A percentile compares a stretch with the other conserved stretches of the same genome.
phyloP scores from a whole-genome alignment of 2,113 vertebrate genomes.

The Cygnus buccinator region DNA sequence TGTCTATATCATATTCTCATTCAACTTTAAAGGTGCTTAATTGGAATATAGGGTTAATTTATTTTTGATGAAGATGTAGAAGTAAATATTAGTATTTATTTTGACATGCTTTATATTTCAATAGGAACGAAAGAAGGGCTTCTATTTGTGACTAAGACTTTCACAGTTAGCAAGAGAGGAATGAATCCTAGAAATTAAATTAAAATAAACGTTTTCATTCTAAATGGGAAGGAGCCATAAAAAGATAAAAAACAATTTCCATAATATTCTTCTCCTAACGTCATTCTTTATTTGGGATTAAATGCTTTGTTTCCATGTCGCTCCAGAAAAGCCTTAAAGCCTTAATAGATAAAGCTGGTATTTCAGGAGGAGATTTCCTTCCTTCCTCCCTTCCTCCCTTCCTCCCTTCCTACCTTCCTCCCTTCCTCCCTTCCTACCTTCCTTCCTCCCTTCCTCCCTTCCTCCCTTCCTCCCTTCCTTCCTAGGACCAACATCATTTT shows the following conservation, averaged over 20 bases:
- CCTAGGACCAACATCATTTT: neutral
- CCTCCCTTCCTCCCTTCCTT: too few species aligned
- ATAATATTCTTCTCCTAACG: neutral
- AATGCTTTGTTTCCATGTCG: neutral
- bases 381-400: neutral
- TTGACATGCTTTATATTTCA: neutral
- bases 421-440: rapidly evolving
- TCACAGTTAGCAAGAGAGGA: neutral
- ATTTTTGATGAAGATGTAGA: neutral
- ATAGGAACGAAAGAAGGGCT: neutral
- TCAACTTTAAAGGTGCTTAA: neutral
- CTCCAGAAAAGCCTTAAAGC: neutral
- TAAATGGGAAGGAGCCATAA: neutral
- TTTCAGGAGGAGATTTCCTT: neutral
- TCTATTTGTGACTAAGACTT: neutral
- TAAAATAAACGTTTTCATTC: neutral
- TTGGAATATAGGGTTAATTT: neutral
- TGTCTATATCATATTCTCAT: neutral
- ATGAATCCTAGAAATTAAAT: neutral
- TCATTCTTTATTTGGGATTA: neutral
- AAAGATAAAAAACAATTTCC: neutral
- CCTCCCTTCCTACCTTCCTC: rapidly evolving
- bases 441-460: too few species aligned
- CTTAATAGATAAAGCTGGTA: neutral
- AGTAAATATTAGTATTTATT: neutral